Base-by-base conservation (phyloP, 2,113 vertebrate genomes). In the Bubo scandiacus region DNA sequence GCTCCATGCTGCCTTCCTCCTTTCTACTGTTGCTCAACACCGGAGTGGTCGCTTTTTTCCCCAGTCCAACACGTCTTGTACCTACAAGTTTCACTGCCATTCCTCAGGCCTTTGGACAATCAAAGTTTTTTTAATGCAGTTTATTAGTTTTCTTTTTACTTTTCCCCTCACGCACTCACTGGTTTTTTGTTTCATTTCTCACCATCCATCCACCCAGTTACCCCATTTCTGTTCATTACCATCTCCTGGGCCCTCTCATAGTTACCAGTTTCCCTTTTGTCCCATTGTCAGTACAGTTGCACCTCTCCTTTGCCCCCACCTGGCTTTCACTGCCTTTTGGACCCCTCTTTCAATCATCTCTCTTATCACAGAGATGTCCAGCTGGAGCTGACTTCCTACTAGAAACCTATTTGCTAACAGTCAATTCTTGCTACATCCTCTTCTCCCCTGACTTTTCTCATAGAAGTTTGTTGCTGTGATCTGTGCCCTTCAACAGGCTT, bases 11-110 rank as follows among this genome's bases (percentile, higher is more conserved):
- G 43, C 80, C 34, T 72, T 80, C 34, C 12, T 38, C 19, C 54
- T 71, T 63, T 40, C 36, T 32, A 2, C 11, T 1, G 3, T 38
- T 47, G 43, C 67, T 57, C 57, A 16, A 8, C 2, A 2, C 26
- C 7, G 0, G 17, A n/a, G 3, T 1, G 8, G 51, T 49, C 1
- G 0, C 11, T 84, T 27, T 14, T 49, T 40, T 32, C 23, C 27
- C 27, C 1, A 2, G 2, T 12, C 3, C 4, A 88, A 27, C 15
- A 6, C 0, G 0, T 21, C 55, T 70, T 32, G 21, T 4, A 12
- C 16, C 58, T 80, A 6, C 22, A 49, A 5, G 19, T 20, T 42
- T n/a, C 36, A 14, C 47, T 90, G 63, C 22, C 32, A 8, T 66
- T 86, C 51, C 19, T 72, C 32, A 51, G 26, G 23, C 21, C 13